Conservation (phyloP, 2,888 invertebrate species). For the Cheilosia impressa region DNA sequence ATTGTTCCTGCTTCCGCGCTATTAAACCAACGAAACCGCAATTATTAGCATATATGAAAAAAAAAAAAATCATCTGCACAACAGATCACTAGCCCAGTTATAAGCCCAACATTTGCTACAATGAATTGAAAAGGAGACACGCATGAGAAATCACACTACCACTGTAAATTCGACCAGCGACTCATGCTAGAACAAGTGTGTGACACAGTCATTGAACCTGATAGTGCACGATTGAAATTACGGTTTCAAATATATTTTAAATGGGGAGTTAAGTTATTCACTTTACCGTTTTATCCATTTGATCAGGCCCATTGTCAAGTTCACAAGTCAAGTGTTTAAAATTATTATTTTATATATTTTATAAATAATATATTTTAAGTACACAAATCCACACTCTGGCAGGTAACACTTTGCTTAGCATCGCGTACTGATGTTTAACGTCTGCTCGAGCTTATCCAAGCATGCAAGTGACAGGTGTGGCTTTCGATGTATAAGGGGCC, state of each 20-base stretch:
- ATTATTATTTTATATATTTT: slow-evolving; percentile 6
- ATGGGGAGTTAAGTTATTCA: not conserved
- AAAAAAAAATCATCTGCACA: slow-evolving; percentile 36
- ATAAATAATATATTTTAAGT: slow-evolving; percentile 28
- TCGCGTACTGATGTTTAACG: slow-evolving; percentile 43
- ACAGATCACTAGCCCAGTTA: slow-evolving; percentile 49
- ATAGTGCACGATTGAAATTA: slow-evolving; percentile 45
- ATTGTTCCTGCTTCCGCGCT: slow-evolving; percentile 6
- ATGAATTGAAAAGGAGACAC: slow-evolving; percentile 65
- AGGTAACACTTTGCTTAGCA: slow-evolving; percentile 55
- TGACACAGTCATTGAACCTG: slow-evolving; percentile 65
- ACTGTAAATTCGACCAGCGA: slow-evolving; percentile 50
- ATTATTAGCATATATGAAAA: slow-evolving; percentile 40
- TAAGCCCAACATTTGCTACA: slow-evolving; percentile 41
- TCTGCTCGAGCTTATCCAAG: slow-evolving; percentile 49
- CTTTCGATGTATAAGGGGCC: not conserved
- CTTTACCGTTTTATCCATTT: slow-evolving; percentile 71
- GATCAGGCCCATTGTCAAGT: slow-evolving; percentile 61
- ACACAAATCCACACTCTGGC: slow-evolving; percentile 38
- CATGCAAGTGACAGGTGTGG: slow-evolving; percentile 50
- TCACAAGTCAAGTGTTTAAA: slow-evolving; percentile 51
- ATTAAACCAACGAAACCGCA: slow-evolving; percentile 54
- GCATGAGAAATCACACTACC: slow-evolving; percentile 64
- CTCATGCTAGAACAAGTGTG: slow-evolving; percentile 35
- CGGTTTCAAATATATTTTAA: slow-evolving; percentile 37